Conservation (phyloP, 2,888 invertebrate species). For the Synergus japonicus region DNA sequence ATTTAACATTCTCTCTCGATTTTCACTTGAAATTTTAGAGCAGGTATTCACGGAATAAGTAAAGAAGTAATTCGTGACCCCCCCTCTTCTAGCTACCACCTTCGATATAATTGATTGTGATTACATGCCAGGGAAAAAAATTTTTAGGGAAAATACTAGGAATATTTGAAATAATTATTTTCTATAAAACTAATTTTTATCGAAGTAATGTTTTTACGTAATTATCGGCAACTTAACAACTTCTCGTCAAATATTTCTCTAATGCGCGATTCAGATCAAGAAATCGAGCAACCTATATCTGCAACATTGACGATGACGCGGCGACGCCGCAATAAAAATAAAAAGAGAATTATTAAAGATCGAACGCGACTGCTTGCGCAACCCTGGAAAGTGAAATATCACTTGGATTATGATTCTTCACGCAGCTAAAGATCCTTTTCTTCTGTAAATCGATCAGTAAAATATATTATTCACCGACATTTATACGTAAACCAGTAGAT, state of each 20-base stretch:
- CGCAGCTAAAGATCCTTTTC: conserved; percentile 1
- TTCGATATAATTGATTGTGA: too few relatives aligned
- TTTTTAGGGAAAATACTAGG: too few relatives aligned
- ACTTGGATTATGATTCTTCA: conserved; percentile 31
- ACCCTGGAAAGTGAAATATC: conserved; percentile 51
- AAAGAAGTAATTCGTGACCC: too few relatives aligned
- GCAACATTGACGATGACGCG: conserved; percentile 50
- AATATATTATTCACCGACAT: not conserved
- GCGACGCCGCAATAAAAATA: too few relatives aligned
- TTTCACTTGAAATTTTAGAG: not conserved
- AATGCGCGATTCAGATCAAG: conserved; percentile 45
- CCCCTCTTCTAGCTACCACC: too few relatives aligned
- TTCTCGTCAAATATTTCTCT: not conserved
- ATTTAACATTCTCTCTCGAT: conserved; percentile 1
- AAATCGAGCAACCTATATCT: conserved; percentile 51
- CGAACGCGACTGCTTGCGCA: conserved; percentile 60
- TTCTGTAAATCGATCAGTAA: not conserved
- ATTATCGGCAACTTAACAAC: too few relatives aligned
- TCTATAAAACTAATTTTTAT: not conserved
- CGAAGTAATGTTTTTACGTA: too few relatives aligned
- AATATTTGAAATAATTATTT: too few relatives aligned
- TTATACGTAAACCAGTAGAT: conserved; percentile 7
- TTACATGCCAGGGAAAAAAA: too few relatives aligned
- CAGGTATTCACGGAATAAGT: too few relatives aligned
- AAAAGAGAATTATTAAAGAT: conserved; percentile 58